A percentile compares a stretch with the other conserved stretches of the same genome.
These are phyloP conservation scores for Zaprionus lachaisei DNA, from an alignment of 1,140 invertebrate species.

Conservation along the genomic window DNA sequence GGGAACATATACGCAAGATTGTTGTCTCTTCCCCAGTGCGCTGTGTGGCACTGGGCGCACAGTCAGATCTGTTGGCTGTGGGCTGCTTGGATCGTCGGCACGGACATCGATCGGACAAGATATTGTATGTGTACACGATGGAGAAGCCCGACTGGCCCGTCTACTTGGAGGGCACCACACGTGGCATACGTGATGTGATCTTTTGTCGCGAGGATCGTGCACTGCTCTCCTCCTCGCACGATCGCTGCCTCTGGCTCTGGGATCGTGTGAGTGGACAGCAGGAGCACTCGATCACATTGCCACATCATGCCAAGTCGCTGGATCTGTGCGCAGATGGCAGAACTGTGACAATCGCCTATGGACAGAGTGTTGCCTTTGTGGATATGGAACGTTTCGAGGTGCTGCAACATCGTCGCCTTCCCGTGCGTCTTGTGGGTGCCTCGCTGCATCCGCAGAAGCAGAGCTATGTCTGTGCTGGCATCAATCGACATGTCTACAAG, in stretches of 20 bases:
- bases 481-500: constrained; percentile 98
- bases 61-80: constrained; percentile 7
- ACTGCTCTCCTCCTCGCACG: constrained; percentile 95
- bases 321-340: constrained; percentile 93
- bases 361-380: constrained; percentile 90
- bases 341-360: constrained; percentile 93
- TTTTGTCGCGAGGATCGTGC: constrained; percentile 92
- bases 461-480: constrained; percentile 96
- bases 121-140: constrained; percentile 93
- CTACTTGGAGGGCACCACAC: constrained; percentile 1
- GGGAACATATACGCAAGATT: constrained; percentile 94
- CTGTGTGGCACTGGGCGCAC: constrained; percentile 91
- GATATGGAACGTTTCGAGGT: constrained; percentile 90
- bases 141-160: constrained; percentile 89
- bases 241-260: constrained; percentile 94
- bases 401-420: constrained; percentile 92
- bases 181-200: constrained; percentile 43
- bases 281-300: constrained; percentile 92
- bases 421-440: constrained; percentile 94
- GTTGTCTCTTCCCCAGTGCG: constrained; percentile 97
- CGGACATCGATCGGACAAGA: constrained; percentile 88
- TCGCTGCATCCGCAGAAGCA: constrained; percentile 94
- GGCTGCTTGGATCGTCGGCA: constrained; percentile 32
- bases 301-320: constrained; percentile 92
- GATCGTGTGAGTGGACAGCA: constrained; percentile 90